Evolutionary conservation across 2,888 invertebrate genomes (phyloP), one percentile per base, ranked within the genome.

Genomic region (Tetranychus piercei): DNA sequence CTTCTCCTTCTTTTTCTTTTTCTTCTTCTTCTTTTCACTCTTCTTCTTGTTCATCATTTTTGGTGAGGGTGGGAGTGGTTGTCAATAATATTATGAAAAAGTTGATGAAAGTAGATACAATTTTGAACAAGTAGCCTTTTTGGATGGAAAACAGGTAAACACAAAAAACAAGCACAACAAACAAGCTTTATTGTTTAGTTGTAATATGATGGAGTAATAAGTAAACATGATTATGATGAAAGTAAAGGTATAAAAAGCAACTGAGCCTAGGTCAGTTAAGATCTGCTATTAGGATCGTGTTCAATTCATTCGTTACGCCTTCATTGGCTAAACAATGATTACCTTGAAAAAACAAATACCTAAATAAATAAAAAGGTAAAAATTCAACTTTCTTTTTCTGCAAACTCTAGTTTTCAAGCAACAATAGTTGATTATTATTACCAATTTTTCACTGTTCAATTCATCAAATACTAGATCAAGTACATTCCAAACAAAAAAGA

Each of bases 121-220:
- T 34, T 34, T 34, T 34, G 34, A 34, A 34, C 34, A 34, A 34
- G 34, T 34, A 34, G 34, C 34, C 34, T 34, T 34, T 34, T 34
- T 34, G 34, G 34, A 34, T 55, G 15, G 55, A 15, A 55, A 55
- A 55, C 11, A 15, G 55, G 9, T 55, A 9, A 55, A 55, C 9
- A 55, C 79, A 95, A 85, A 91, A 97, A 89, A 87, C 99, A 99
- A 84, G 99, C 97, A 0, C 85, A 94, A 74, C 95, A 96, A 83
- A 96, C 96, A 95, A 97, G 96, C 11, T 87, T 87, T 74, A 94
- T 92, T 85, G 66, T 34, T 34, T 34, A 34, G 34, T 34, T 34
- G 34, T 34, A 34, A 34, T 34, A 34, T 34, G 11, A 55, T 55
- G 55, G 55, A 55, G 55, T 15, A 55, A 55, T 55, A 55, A 55